These are phyloP conservation scores for Apogon hyalosoma DNA, from an alignment of 2,797 vertebrate species.

Conservation along the genomic window DNA sequence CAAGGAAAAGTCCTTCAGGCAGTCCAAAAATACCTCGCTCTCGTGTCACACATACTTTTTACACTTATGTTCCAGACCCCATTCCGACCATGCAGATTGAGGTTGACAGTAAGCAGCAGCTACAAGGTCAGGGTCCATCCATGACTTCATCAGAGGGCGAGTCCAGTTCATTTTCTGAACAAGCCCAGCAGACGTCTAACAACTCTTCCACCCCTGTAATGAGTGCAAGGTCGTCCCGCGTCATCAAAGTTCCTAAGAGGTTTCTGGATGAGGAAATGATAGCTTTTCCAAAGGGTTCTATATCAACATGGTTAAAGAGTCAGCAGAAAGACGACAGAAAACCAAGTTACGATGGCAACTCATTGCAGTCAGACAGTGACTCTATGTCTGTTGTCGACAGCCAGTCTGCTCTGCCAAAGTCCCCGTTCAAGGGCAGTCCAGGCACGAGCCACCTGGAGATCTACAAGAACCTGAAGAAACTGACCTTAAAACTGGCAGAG, in stretches of 20 bases:
- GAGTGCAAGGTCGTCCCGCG: conserved; percentile 89
- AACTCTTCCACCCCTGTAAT: conserved; percentile 78
- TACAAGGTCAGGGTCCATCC: conserved; percentile 38
- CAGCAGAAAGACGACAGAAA: conserved; percentile 67
- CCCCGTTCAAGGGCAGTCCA: conserved; percentile 73
- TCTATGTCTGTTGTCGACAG: conserved; percentile 26
- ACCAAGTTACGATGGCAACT: conserved; percentile 38
- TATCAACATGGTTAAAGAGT: conserved; percentile 71
- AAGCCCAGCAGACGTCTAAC: conserved; percentile 66
- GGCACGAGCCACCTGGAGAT: conserved; percentile 87
- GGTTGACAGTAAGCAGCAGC: conserved; percentile 31
- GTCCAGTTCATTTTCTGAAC: conserved; percentile 48
- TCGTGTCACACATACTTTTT: conserved; percentile 66
- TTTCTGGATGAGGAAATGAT: conserved; percentile 88
- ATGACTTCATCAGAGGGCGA: conserved; percentile 38
- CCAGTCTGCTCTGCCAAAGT: conserved; percentile 44
- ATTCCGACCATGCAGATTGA: not conserved
- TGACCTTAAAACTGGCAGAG: conserved; percentile 79
- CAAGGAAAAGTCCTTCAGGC: not conserved
- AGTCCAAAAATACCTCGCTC: conserved; percentile 22
- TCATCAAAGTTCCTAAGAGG: conserved; percentile 91
- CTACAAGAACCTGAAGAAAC: conserved; percentile 87
- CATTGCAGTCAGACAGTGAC: conserved; percentile 28
- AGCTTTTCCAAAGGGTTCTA: conserved; percentile 71
- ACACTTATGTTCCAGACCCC: conserved; percentile 62